phyloP scores from a whole-genome alignment of 2,888 invertebrate species.

The Rhaphigaster nebulosa region DNA sequence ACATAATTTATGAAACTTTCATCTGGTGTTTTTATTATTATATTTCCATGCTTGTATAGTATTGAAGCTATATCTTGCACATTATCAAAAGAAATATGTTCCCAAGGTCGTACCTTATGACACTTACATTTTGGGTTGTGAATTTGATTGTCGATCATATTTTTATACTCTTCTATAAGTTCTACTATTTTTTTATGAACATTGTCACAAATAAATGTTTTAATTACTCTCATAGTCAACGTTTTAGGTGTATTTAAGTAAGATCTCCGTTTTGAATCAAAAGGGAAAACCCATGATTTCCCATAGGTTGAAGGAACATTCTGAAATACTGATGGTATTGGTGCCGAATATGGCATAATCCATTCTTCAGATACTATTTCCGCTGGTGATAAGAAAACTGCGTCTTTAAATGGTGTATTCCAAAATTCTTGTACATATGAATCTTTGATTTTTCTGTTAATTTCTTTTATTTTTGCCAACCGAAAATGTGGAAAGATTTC shows the following conservation, averaged over 20 bases:
- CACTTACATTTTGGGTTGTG: slow-evolving; percentile 33
- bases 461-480: neutral
- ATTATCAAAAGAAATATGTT: neutral
- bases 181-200: neutral
- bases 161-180: slow-evolving; percentile 33
- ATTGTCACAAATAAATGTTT: slow-evolving; percentile 48
- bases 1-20: slow-evolving; percentile 47
- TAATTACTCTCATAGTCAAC: slow-evolving; percentile 15
- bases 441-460: neutral
- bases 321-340: neutral
- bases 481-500: slow-evolving; percentile 53
- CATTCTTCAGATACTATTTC: slow-evolving; percentile 2
- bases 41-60: slow-evolving; percentile 31
- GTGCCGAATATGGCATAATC: slow-evolving; percentile 30
- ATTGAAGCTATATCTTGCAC: neutral
- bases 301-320: slow-evolving; percentile 53
- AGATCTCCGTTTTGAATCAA: neutral
- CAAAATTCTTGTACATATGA: slow-evolving; percentile 41
- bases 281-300: slow-evolving; percentile 36
- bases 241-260: slow-evolving; percentile 24
- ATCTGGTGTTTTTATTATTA: slow-evolving; percentile 46
- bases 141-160: neutral
- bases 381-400: slow-evolving; percentile 17
- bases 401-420: slow-evolving; percentile 55
- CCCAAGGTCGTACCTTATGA: slow-evolving; percentile 40